Evolutionary conservation across 1,140 invertebrate species (phyloP), one percentile per base, ranked within the genome.

Genomic region (Cherax quadricarinatus): DNA sequence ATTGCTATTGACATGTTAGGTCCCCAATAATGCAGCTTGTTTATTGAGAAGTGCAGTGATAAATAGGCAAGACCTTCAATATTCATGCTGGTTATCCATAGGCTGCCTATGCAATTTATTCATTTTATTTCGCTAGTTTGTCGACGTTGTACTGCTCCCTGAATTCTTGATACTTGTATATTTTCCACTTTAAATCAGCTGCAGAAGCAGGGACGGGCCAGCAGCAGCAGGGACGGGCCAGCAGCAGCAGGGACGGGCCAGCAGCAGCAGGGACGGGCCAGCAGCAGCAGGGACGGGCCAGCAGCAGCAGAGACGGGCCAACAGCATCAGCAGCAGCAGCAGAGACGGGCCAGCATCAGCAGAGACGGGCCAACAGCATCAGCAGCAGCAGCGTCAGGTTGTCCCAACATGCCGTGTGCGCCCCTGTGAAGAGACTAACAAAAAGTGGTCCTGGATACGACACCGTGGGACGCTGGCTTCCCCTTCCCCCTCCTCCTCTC

Each of bases 371-470:
- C 60, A 53, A 62, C 21, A 48, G 53, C 53, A 84, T 21, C 82
- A 84, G 16, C 21, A 84, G 82, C 21, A 57, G 24, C 10, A 30
- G 83, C 70, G 83, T 85, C 83, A 85, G 83, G 83, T 30, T 30
- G 70, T 18, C 57, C 70, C 60, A 62, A 84, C 82, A 84, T 84
- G 83, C 60, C 24, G 60, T 70, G 83, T 48, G 60, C 83, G 70
- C 83, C 82, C 53, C 82, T 85, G 60, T 85, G 83, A 85, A 66
- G 41, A 48, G 16, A 57, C 12, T 30, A 30, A 85, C 83, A 85
- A 85, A 85, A 85, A 85, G 30, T 85, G 83, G 83, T 84, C 53
- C 16, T 48, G n/a, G 62, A 84, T 21, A 53, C 82, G 82, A 84
- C 82, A 84, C 53, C 57, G 82, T 62, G 57, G 53, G 82, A 84